Base-by-base conservation (phyloP, 2,113 vertebrate species). In the Polyodon spathula region DNA sequence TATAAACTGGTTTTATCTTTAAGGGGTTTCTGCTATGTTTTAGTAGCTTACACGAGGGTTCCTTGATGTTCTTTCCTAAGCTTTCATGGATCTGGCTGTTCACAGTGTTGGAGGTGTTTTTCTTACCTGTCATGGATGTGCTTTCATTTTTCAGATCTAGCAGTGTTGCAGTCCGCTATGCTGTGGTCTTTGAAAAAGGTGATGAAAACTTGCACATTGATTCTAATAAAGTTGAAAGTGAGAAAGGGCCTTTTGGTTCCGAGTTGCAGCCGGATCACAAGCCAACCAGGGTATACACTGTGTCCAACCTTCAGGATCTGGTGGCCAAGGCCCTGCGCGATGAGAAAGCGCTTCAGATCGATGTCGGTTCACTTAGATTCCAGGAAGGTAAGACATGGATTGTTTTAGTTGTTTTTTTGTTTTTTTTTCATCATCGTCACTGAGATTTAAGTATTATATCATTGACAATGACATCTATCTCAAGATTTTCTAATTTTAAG, bases 311-410 rank as follows among this genome's bases (percentile, higher is more conserved):
- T 63, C 84, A 82, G 72, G 86, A 86, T 2, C 72, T 88, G 63
- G 85, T 95, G 76, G 81, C 77, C 63, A 87, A 69, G 43, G 86
- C 85, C 0, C 63, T 97, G 15, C 79, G 76, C 0, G 87, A 93
- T 71, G 89, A 94, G 10, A 80, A 77, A 0, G 86, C 92, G 12
- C 71, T 92, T 61, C 84, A 84, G 0, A 60, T 94, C 64, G 86
- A 92, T 63, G 72, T 92, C 59, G 79, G 79, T 43, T 90, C 88
- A 0, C 78, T 95, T 2, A 83, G 68, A 82, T 98, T 86, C 66
- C 67, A 74, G 8, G 73, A 76, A 71, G 82, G 82, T 84, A 67
- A 66, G 72, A 15, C 38, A 62, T 11, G 40, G 54, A 37, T 12
- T 59, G 10, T 3, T 8, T 59, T 14, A 44, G 27, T 7, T 41